Percentiles rank a stretch among this genome's conserved stretches.
phyloP scores from a whole-genome alignment of 2,113 vertebrate species.

The Salvelinus fontinalis region DNA sequence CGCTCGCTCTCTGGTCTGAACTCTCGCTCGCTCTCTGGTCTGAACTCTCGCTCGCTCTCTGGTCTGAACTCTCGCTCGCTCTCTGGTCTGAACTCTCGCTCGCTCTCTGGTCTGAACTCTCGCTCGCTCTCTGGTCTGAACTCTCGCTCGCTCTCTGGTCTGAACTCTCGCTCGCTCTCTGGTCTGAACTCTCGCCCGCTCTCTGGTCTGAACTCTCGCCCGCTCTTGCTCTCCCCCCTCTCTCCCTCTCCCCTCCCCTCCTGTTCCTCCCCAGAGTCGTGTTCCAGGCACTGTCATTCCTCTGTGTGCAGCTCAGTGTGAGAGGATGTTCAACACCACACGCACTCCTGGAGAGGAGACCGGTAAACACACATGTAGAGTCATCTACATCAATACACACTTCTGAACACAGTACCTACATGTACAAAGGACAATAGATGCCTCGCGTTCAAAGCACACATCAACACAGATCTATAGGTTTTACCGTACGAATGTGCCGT shows the following conservation, averaged over 20 bases:
- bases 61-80: not conserved
- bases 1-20: not conserved
- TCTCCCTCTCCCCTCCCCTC: conserved; percentile 12
- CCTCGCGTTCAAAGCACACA: not conserved
- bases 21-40: not conserved
- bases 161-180: not conserved
- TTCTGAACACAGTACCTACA: not conserved
- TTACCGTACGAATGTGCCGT: too few relatives aligned
- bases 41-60: not conserved
- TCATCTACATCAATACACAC: conserved; percentile 9
- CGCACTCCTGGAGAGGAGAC: conserved; percentile 80
- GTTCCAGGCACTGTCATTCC: conserved; percentile 79
- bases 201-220: conserved; percentile 6
- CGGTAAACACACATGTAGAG: conserved; percentile 65
- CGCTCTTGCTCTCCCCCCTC: conserved; percentile 2
- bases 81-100: not conserved
- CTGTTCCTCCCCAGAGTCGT: conserved; percentile 67
- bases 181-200: not conserved
- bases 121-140: not conserved
- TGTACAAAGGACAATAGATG: conserved; percentile 7
- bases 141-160: not conserved
- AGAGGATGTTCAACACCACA: conserved; percentile 83
- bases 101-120: not conserved
- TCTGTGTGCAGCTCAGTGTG: conserved; percentile 82
- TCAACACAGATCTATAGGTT: not conserved